Evolutionary conservation across 1,140 invertebrate species (phyloP), one percentile per base, ranked within the genome.

Genomic region (Melanaphis sacchari): DNA sequence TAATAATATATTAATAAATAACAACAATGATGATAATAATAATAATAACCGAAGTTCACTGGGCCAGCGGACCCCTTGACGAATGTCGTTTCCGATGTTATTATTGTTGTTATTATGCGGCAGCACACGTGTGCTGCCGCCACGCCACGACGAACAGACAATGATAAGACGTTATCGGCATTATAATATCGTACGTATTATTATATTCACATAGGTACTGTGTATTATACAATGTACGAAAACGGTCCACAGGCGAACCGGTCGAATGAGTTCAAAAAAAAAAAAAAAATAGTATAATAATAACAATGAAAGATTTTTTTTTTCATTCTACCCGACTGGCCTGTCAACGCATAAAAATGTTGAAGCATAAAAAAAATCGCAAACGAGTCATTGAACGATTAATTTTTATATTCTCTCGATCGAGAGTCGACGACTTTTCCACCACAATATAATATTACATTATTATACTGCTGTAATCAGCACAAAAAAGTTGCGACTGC

Each of bases 361-460:
- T 4, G n/a, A 6, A 24, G 36, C n/a, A 40, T 40, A 9, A 59
- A 90, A 59, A 52, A 59, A 59, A 36, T 59, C 1, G 38, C 52
- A 40, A 59, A 90, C 49, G 88, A 90, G 88, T 59, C 52, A 59
- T 41, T 90, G 88, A 90, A 90, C 88, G 49, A 59, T 90, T 59
- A 90, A 90, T 90, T 90, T 59, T 88, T 18, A 36, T 43, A 18
- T 90, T 26, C 7, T 76, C 15, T 18, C 15, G 31, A 18, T 76
- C 59, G 59, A 76, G 59, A 76, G 85, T 88, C 85, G 85, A 88
- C 85, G 31, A 46, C 31, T 88, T 88, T 88, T 43, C 15, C 43
- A 11, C 26, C 31, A 7, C 59, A 76, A 31, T 31, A 59, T n/a
- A 76, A 43, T 21, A 36, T 22, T 49, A 88, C 36, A 46, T 46